Percentiles rank a stretch among this genome's conserved stretches.
phyloP scores from a whole-genome alignment of 2,113 vertebrate species.

The Rhinoptilus africanus region DNA sequence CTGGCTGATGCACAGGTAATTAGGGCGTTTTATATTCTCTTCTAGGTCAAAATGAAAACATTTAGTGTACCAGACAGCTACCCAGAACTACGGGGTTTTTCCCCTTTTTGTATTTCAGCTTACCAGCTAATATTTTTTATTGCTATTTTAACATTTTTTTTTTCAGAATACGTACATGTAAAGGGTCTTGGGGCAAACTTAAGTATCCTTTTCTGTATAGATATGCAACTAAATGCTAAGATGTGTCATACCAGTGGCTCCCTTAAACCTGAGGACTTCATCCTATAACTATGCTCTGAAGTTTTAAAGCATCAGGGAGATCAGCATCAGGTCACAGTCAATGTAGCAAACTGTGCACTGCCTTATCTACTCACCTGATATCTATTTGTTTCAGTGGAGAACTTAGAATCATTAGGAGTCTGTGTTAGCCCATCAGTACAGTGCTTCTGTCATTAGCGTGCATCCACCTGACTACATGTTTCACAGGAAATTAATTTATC shows the following conservation, averaged over 20 bases:
- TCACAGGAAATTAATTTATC: neutral
- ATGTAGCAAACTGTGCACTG: neutral
- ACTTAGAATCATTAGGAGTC: neutral
- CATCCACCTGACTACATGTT: rapidly evolving
- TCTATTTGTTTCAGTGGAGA: neutral
- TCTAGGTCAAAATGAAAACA: neutral
- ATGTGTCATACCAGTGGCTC: neutral
- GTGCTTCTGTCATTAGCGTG: neutral
- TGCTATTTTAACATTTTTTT: neutral
- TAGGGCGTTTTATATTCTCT: neutral
- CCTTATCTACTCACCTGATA: neutral
- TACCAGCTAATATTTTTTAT: neutral
- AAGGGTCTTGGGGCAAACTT: neutral
- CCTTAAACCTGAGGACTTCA: neutral
- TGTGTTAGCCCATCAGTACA: neutral
- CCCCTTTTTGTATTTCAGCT: neutral
- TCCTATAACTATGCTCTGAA: neutral
- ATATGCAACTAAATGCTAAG: neutral
- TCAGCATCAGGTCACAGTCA: neutral
- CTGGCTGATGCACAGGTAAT: conserved; percentile 97
- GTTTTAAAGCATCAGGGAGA: neutral
- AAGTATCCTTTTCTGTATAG: neutral
- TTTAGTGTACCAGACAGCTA: neutral
- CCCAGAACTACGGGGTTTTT: neutral
- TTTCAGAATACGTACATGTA: neutral